These are phyloP conservation scores for Planococcus citri DNA, from an alignment of 1,140 invertebrate species.

Conservation along the genomic window DNA sequence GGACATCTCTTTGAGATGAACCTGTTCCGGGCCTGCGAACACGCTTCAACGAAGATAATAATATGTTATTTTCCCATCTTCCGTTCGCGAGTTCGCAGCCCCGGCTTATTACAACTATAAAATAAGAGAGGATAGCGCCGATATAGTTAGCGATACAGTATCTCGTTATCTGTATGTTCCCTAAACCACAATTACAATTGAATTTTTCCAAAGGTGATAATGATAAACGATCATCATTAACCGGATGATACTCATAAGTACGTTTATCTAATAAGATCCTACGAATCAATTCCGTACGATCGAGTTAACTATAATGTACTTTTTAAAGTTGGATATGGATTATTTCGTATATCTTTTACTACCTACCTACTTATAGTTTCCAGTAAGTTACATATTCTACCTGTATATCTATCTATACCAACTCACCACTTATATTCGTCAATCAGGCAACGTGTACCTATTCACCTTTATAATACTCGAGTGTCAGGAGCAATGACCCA, in stretches of 20 bases:
- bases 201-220: not conserved
- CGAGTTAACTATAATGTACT: not conserved
- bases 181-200: not conserved
- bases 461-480: no score
- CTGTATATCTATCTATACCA: no score
- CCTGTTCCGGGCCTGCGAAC: slow-evolving; percentile 11
- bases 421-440: no score
- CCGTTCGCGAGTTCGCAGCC: slow-evolving; percentile 9
- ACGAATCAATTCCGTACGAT: no score
- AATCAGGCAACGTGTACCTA: no score
- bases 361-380: no score
- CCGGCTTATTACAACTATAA: no score
- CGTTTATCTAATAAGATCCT: not conserved
- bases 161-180: not conserved
- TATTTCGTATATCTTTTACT: no score
- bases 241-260: not conserved
- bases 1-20: slow-evolving; percentile 7
- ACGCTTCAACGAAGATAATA: slow-evolving; percentile 16
- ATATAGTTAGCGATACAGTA: no score
- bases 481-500: not conserved
- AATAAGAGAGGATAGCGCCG: no score
- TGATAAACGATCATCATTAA: not conserved
- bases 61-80: slow-evolving; percentile 13
- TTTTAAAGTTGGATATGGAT: not conserved
- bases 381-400: no score